A percentile compares a stretch with the other conserved stretches of the same genome.
Conservation (phyloP, 2,797 vertebrate genomes). For the Tamandua tetradactyla region DNA sequence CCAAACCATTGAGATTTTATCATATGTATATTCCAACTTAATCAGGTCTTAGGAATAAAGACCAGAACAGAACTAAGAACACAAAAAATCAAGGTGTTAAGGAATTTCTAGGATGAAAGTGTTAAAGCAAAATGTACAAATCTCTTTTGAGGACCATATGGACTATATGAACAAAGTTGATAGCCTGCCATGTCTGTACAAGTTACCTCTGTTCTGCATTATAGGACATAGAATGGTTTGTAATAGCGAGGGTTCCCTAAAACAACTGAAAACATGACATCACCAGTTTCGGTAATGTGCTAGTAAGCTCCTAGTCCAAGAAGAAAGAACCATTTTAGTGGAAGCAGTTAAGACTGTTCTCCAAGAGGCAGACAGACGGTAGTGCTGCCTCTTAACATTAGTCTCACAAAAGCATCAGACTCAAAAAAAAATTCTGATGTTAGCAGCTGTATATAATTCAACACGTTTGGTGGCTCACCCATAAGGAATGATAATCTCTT, state of each 20-base stretch:
- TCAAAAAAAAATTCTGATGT: conserved; percentile 69
- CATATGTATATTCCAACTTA: neutral
- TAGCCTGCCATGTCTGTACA: neutral
- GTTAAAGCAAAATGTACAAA: neutral
- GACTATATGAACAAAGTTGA: neutral
- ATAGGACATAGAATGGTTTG: neutral
- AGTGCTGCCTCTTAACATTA: conserved; percentile 47
- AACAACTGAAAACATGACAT: neutral
- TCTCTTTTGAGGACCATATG: neutral
- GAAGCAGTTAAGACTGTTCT: conserved; percentile 49
- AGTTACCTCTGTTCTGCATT: neutral
- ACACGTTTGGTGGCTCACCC: conserved; percentile 36
- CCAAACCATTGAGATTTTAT: conserved; percentile 1
- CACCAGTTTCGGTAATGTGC: neutral
- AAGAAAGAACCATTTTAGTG: conserved; percentile 35
- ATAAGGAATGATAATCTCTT: conserved; percentile 65
- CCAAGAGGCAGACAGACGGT: conserved; percentile 62
- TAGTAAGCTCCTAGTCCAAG: neutral
- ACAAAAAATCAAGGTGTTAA: neutral
- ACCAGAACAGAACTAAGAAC: neutral
- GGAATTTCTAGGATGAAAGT: neutral
- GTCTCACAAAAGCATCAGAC: conserved; percentile 58
- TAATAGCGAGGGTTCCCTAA: neutral
- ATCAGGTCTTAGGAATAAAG: neutral
- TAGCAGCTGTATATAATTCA: conserved; percentile 60